Base-by-base conservation (phyloP, 1,140 invertebrate genomes). In the Pogonomyrmex barbatus region DNA sequence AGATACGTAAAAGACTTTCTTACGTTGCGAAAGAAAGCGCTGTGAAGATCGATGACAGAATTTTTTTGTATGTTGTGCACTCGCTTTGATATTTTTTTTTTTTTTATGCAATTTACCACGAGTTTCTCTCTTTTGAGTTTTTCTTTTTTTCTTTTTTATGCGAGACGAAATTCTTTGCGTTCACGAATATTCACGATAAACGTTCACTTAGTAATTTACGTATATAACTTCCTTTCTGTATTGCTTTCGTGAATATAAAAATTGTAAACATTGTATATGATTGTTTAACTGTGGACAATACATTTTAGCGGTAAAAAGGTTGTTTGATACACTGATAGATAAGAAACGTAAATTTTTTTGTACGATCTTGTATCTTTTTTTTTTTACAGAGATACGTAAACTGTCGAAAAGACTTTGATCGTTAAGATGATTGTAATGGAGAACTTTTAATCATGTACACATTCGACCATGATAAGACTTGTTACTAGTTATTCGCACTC, bases 251-350 rank as follows among this genome's bases (percentile, higher is more conserved):
- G 14, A 71, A 30, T 73, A 73, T 82, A 47, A 39, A 82, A 83
- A 75, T 83, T 60, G n/a, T n/a, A n/a, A n/a, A 50, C n/a, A 65
- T n/a, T 36, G 12, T 75, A 50, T 83, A 45, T 75, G 52, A 83
- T 39, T 54, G n/a, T 70, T 83, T 75, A 75, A 75, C 4, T n/a
- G n/a, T 54, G 42, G 12, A 47, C 68, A 62, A 82, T 58, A 73
- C n/a, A 42, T 56, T 33, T 70, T 81, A 54, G 39, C 30, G n/a
- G 17, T 4, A 9, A 39, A 12, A 68, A 81, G 17, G 14, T 68
- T 62, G 73, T 77, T 77, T 60, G 24, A 79, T 79, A 81, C 67
- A 81, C 36, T 70, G 14, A n/a, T 78, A 78, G n/a, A 6, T 36
- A 17, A 71, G 14, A 60, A 70, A 73, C 24, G n/a, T 54, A 47